phyloP scores from a whole-genome alignment of 1,140 invertebrate species.

The Drosophila pallidifrons region DNA sequence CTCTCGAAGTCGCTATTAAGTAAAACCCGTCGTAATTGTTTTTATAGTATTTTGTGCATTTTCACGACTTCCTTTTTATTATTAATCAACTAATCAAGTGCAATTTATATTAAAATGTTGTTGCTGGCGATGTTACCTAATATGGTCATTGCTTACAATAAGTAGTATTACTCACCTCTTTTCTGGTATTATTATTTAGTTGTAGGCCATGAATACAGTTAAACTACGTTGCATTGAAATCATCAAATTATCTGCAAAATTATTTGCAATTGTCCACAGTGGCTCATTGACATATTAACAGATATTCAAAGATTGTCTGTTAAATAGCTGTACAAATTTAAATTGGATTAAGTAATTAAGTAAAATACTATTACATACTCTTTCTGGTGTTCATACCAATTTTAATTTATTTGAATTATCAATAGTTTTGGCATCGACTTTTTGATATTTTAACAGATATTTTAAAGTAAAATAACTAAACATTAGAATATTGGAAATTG shows the following conservation, averaged over 20 bases:
- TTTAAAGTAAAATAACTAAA: too few relatives aligned
- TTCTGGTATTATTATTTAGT: slow-evolving; percentile 10
- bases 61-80: slow-evolving; percentile 42
- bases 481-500: too few relatives aligned
- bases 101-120: slow-evolving; percentile 38
- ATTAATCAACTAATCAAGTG: slow-evolving; percentile 34
- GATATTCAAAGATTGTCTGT: too few relatives aligned
- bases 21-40: slow-evolving; percentile 13
- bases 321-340: too few relatives aligned
- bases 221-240: neutral
- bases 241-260: neutral
- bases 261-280: neutral
- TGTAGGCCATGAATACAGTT: neutral
- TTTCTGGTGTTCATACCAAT: too few relatives aligned
- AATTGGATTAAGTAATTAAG: too few relatives aligned
- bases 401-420: too few relatives aligned
- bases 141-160: slow-evolving; percentile 19
- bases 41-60: slow-evolving; percentile 7
- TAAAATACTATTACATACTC: too few relatives aligned
- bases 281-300: too few relatives aligned
- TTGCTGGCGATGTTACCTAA: slow-evolving; percentile 18
- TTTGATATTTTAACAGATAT: too few relatives aligned
- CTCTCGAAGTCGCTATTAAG: neutral
- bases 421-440: too few relatives aligned
- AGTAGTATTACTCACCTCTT: neutral